Evolutionary conservation across 1,140 invertebrate species (phyloP).

Genomic region (Pseudomyrmex cubaensis): DNA sequence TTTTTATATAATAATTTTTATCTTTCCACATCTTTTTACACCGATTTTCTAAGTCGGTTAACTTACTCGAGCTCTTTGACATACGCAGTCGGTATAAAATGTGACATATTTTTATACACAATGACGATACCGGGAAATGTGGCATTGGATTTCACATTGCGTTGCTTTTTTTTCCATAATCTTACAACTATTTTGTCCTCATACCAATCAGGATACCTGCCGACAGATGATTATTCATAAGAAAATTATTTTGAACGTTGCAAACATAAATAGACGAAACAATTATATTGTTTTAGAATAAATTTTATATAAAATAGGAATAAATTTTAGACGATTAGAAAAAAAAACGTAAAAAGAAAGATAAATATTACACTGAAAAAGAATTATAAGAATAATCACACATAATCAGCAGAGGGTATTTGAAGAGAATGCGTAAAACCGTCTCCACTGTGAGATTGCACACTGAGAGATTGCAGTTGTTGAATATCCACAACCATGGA

Average conservation of each 20-base stretch:
- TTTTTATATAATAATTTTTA: constrained; percentile 53
- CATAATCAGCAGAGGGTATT: constrained; percentile 78
- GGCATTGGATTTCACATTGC: constrained; percentile 69
- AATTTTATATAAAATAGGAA: neutral
- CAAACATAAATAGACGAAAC: neutral
- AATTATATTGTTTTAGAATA: neutral
- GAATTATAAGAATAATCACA: constrained; percentile 70
- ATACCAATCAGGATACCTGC: constrained; percentile 84
- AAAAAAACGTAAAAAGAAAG: neutral
- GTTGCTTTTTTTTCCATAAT: constrained; percentile 74
- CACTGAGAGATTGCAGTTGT: constrained; percentile 70
- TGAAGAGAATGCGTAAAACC: constrained; percentile 75
- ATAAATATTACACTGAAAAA: constrained; percentile 16
- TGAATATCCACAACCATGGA: constrained; percentile 78
- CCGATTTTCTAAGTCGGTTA: neutral
- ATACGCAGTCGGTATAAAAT: constrained; percentile 85
- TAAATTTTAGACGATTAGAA: neutral
- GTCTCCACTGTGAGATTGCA: constrained; percentile 72
- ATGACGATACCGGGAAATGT: constrained; percentile 81
- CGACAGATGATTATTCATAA: constrained; percentile 41
- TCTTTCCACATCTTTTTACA: constrained; percentile 2
- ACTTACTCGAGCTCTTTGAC: constrained; percentile 86
- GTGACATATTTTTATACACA: constrained; percentile 85
- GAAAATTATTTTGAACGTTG: neutral
- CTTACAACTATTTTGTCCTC: constrained; percentile 81